These are phyloP conservation scores for Peribatodes rhomboidaria DNA, from an alignment of 2,888 invertebrate genomes.

Conservation along the genomic window DNA sequence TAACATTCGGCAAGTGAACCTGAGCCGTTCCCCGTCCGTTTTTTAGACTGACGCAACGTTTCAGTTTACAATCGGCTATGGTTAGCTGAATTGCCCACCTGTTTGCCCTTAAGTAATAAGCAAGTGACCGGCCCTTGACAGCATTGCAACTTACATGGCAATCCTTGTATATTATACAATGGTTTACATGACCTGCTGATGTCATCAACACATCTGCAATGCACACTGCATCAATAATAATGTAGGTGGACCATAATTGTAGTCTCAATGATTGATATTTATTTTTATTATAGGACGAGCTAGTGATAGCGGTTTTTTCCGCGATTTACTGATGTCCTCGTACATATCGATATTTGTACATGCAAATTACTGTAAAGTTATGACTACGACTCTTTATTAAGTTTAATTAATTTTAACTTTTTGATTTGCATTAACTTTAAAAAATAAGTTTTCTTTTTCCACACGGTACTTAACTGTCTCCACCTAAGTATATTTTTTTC, in stretches of 20 bases:
- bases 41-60: too few species aligned
- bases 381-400: too few species aligned
- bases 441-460: too few species aligned
- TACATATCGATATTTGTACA: not conserved
- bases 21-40: too few species aligned
- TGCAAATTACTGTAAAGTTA: too few species aligned
- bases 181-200: slow-evolving; percentile 28
- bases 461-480: too few species aligned
- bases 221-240: slow-evolving; percentile 2
- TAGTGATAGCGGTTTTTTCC: not conserved
- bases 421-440: too few species aligned
- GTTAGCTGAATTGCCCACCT: too few species aligned
- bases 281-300: not conserved
- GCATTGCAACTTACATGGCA: slow-evolving; percentile 6
- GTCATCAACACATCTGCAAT: slow-evolving; percentile 36
- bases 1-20: too few species aligned
- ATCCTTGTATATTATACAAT: not conserved
- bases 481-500: too few species aligned
- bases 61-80: too few species aligned
- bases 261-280: not conserved
- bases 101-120: slow-evolving; percentile 4
- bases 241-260: not conserved
- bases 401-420: too few species aligned
- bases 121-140: slow-evolving; percentile 16
- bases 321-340: not conserved